Base-by-base conservation (phyloP, 2,797 vertebrate genomes). In the Rallus crepitans region DNA sequence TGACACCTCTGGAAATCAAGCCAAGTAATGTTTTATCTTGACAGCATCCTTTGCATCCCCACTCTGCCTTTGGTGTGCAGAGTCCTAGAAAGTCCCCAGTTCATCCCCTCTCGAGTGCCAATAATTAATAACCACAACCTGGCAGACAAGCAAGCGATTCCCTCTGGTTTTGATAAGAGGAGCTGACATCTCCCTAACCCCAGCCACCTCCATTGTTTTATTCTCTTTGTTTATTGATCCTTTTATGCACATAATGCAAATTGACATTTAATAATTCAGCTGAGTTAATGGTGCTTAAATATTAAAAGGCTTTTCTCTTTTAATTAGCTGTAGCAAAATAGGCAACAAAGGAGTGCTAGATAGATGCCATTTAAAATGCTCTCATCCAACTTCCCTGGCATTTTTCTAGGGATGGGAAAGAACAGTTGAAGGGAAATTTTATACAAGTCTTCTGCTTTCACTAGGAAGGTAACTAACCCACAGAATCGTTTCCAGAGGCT, bases 221-320 rank as follows among this genome's bases (percentile, higher is more conserved):
- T 94, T 94, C 15, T 10, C 91, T 97, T 97, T 92, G 97, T 97
- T 98, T 98, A 98, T 98, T 75, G 96, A 98, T 97, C 94, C 93
- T 97, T 97, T 98, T 97, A 97, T 97, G 97, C 96, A 95, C 72
- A 89, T 96, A 98, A 98, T 97, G 97, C 96, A 98, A 98, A 98
- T 96, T 97, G 98, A 97, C 98, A 97, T 97, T 98, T 97, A 97
- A 98, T 98, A 98, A 98, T 98, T 98, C 97, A 98, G 84, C 45
- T 0, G 5, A 98, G 97, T 98, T 98, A 98, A 98, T 96, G 96
- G 96, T 93, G 96, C 97, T 98, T 97, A 98, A 98, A 98, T 97
- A 98, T 97, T 98, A 97, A 98, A 97, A 93, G 91, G 75, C 93
- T 96, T 98, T 98, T 97, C 97, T 97, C 94, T 97, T 98, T 98